Percentiles rank a stretch among this genome's conserved stretches.
Evolutionary conservation across 2,797 vertebrate species (phyloP).

Genomic region (Sebastiscus albofasciatus): DNA sequence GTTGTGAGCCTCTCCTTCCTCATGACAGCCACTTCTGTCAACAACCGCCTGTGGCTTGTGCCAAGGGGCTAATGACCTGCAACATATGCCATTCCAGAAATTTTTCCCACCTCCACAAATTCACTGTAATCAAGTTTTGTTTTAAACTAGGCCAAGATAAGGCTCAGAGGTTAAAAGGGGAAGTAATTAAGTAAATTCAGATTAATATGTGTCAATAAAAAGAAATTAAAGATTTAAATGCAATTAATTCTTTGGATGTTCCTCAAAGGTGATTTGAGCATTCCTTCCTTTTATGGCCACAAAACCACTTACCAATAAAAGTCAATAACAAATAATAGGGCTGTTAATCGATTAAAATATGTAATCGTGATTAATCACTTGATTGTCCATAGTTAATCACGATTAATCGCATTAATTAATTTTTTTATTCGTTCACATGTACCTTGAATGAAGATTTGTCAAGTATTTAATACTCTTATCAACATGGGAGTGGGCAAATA

Average conservation of each 20-base stretch:
- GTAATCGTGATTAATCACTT: no score
- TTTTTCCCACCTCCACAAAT: slow-evolving; percentile 8
- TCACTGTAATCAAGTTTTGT: slow-evolving; percentile 14
- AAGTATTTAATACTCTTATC: no score
- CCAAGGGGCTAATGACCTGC: slow-evolving; percentile 14
- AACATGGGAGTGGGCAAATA: no score
- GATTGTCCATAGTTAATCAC: no score
- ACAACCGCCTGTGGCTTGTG: slow-evolving; percentile 22
- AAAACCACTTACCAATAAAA: background rate
- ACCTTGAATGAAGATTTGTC: no score
- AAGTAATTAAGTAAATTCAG: background rate
- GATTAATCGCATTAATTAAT: accelerated
- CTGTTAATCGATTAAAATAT: no score
- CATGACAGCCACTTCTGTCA: slow-evolving; percentile 40
- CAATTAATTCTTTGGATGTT: background rate
- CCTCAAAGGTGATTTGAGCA: background rate
- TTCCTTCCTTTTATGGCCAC: background rate
- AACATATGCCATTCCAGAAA: slow-evolving; percentile 36
- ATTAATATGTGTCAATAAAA: background rate
- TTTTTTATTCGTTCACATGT: no score
- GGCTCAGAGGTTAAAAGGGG: background rate
- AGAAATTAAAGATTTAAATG: background rate
- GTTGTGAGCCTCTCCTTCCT: slow-evolving; percentile 33
- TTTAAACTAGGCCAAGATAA: background rate
- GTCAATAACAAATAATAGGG: background rate